Percentiles rank a stretch among this genome's conserved stretches.
These are phyloP conservation scores for Callipepla californica DNA, from an alignment of 2,113 vertebrate genomes.

Conservation along the genomic window DNA sequence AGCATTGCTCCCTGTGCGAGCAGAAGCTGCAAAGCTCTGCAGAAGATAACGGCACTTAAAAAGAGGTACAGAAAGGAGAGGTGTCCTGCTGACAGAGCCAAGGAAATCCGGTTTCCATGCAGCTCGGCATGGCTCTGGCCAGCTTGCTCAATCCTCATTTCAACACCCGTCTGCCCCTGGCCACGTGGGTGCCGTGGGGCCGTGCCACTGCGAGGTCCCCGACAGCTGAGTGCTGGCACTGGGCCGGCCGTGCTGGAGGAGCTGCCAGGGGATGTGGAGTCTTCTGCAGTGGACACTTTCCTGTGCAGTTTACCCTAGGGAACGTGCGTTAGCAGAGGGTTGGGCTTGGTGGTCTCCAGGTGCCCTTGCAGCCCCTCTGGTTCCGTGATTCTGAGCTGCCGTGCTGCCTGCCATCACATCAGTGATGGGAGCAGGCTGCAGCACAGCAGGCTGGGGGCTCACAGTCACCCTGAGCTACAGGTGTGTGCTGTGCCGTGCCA, in stretches of 20 bases:
- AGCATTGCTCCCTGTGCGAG: neutral
- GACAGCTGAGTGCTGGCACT: neutral
- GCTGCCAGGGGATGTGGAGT: neutral
- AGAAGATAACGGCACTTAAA: accelerated
- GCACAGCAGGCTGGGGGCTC: neutral
- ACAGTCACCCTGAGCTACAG: too few relatives aligned
- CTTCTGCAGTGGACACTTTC: neutral
- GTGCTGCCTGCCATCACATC: too few relatives aligned
- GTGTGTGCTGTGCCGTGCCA: neutral
- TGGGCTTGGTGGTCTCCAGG: too few relatives aligned
- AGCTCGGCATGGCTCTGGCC: slow-evolving; percentile 25
- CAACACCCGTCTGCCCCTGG: neutral
- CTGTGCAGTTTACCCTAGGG: too few relatives aligned
- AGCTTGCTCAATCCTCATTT: slow-evolving; percentile 39
- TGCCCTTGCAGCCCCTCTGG: too few relatives aligned
- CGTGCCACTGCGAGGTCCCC: neutral
- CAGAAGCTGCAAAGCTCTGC: neutral
- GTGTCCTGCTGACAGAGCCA: neutral
- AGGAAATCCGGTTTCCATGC: slow-evolving; percentile 46
- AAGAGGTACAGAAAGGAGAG: neutral
- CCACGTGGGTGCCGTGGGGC: neutral
- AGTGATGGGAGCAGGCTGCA: too few relatives aligned
- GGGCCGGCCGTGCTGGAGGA: neutral
- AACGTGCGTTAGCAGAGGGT: too few relatives aligned
- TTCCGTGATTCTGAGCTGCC: neutral